These are phyloP conservation scores for Yponomeuta evonymella DNA, from an alignment of 2,888 invertebrate genomes.

Conservation along the genomic window DNA sequence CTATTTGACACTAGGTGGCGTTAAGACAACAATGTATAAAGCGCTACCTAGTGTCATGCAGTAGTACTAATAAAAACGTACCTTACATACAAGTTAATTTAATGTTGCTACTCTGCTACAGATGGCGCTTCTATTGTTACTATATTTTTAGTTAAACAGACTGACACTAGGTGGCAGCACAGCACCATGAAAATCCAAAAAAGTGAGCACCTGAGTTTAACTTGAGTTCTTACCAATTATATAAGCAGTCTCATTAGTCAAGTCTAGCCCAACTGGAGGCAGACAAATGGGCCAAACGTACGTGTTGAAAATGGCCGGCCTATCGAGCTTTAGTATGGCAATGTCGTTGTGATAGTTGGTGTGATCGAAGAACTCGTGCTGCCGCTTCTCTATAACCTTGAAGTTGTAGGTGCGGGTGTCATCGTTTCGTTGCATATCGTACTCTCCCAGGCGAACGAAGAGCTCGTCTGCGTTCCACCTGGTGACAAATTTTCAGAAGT, in stretches of 20 bases:
- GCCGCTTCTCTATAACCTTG: conserved; percentile 78
- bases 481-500: conserved; percentile 13
- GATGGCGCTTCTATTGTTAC: neutral
- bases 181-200: too few species aligned
- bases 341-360: conserved; percentile 86
- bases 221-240: conserved; percentile 75
- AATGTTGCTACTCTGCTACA: neutral
- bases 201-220: too few species aligned
- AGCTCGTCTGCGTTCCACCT: conserved; percentile 78
- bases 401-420: conserved; percentile 85
- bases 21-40: neutral
- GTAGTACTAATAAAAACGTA: too few species aligned
- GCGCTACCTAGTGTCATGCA: too few species aligned
- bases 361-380: conserved; percentile 81
- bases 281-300: conserved; percentile 92
- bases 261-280: conserved; percentile 78
- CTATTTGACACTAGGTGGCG: neutral
- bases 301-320: conserved; percentile 81
- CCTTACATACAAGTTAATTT: too few species aligned
- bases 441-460: conserved; percentile 86
- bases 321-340: conserved; percentile 81
- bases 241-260: conserved; percentile 78
- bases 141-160: too few species aligned
- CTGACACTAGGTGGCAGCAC: too few species aligned
- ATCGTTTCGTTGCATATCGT: conserved; percentile 80